These are phyloP conservation scores for Microdon myrmicae DNA, from an alignment of 2,888 invertebrate genomes.

Conservation along the genomic window DNA sequence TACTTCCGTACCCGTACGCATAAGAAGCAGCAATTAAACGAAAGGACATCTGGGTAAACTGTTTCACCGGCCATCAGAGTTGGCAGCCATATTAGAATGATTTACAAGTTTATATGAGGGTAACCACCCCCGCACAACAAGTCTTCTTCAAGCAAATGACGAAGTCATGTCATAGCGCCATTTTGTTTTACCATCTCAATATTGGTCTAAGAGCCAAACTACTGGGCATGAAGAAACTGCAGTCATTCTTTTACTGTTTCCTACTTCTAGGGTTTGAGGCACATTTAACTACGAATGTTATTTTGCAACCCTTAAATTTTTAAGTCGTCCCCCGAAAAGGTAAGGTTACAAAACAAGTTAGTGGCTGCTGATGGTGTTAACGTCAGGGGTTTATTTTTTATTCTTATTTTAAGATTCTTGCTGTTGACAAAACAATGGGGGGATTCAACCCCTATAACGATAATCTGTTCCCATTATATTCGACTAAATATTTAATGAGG, in stretches of 20 bases:
- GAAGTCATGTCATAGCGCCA: constrained; percentile 42
- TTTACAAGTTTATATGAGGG: constrained; percentile 6
- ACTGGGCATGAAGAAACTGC: constrained; percentile 22
- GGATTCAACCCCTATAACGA: constrained; percentile 48
- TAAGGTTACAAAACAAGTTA: not conserved
- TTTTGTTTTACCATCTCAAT: constrained; percentile 28
- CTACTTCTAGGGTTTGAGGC: constrained; percentile 33
- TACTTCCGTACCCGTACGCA: not conserved
- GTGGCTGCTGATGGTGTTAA: constrained; percentile 17
- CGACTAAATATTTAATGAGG: constrained; percentile 44
- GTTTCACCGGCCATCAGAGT: constrained; percentile 15
- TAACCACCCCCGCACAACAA: constrained; percentile 28
- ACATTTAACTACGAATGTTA: constrained; percentile 44
- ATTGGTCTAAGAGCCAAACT: constrained; percentile 6
- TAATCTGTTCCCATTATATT: constrained; percentile 52
- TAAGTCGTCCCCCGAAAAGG: constrained; percentile 11
- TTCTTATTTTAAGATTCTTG: too few species aligned
- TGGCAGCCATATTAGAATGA: constrained; percentile 45
- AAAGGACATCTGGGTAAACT: constrained; percentile 41
- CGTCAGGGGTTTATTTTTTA: too few species aligned
- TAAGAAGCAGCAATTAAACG: constrained; percentile 42
- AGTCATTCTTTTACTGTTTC: constrained; percentile 44
- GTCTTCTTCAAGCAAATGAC: constrained; percentile 25
- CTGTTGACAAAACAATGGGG: too few species aligned
- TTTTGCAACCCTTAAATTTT: constrained; percentile 45